phyloP scores from a whole-genome alignment of 1,140 invertebrate genomes.

The Tetraneura akinire region DNA sequence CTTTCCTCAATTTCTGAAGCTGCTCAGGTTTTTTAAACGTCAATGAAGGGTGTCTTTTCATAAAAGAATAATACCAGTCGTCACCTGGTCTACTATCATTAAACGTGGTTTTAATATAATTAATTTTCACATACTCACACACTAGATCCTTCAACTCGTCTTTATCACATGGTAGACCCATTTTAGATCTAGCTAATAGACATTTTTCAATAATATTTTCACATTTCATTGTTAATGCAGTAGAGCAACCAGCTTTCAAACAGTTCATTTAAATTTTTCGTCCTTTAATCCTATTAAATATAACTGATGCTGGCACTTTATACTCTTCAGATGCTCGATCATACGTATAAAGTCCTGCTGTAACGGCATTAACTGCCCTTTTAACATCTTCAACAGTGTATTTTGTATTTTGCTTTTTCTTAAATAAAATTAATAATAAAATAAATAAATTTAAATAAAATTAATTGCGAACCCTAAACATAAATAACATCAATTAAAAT shows the following conservation, averaged over 20 bases:
- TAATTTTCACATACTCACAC: neutral
- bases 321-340: neutral
- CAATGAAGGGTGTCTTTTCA: neutral
- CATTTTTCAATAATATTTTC: neutral
- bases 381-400: neutral
- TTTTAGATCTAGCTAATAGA: too few relatives aligned
- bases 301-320: neutral
- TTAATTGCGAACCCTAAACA: neutral
- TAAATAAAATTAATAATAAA: too few relatives aligned
- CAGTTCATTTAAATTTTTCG: neutral
- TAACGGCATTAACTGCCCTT: neutral
- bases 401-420: neutral
- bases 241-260: neutral
- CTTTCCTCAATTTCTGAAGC: neutral
- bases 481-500: neutral
- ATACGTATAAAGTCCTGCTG: neutral
- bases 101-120: neutral
- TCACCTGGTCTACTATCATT: neutral
- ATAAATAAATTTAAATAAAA: too few relatives aligned
- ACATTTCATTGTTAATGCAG: neutral
- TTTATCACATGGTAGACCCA: too few relatives aligned
- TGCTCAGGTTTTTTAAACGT: slow-evolving; percentile 7
- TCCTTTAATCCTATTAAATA: neutral
- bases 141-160: neutral
- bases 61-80: neutral